A percentile compares a stretch with the other conserved stretches of the same genome.
phyloP scores from a whole-genome alignment of 2,888 invertebrate species.

The Ommatoiulus sabulosus region DNA sequence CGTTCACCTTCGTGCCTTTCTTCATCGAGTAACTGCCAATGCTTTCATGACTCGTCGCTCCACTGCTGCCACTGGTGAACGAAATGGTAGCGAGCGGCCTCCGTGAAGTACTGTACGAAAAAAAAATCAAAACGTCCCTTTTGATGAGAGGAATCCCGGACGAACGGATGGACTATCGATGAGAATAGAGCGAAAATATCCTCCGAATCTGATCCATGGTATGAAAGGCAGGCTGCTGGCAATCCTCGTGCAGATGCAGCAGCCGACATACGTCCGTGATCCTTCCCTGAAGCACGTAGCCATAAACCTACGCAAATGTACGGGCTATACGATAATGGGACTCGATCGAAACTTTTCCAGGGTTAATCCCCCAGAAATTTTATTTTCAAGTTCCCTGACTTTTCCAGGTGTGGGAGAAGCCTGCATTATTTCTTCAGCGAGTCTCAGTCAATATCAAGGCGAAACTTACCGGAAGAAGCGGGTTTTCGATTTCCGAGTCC shows the following conservation, averaged over 20 bases:
- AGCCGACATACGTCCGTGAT: slow-evolving; percentile 82
- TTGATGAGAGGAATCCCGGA: slow-evolving; percentile 85
- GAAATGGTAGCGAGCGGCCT: slow-evolving; percentile 82
- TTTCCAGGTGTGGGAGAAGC: too few relatives aligned
- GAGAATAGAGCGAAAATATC: too few relatives aligned
- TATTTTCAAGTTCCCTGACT: too few relatives aligned
- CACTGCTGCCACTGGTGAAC: slow-evolving; percentile 89
- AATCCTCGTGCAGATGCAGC: slow-evolving; percentile 79
- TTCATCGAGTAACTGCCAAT: too few relatives aligned
- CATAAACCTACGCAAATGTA: too few relatives aligned
- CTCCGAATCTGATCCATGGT: slow-evolving; percentile 81
- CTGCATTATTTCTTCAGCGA: slow-evolving; percentile 72
- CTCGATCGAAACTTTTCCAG: too few relatives aligned
- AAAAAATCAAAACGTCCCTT: neutral
- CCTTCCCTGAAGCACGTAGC: slow-evolving; percentile 85
- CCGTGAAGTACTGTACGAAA: slow-evolving; percentile 64
- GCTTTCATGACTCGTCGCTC: too few relatives aligned
- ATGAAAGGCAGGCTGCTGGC: slow-evolving; percentile 78
- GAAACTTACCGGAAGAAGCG: slow-evolving; percentile 87
- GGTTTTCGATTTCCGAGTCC: too few relatives aligned
- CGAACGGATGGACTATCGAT: too few relatives aligned
- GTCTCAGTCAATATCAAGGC: slow-evolving; percentile 84
- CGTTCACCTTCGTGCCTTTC: too few relatives aligned
- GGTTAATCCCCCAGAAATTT: slow-evolving; percentile 63
- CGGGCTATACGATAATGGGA: too few relatives aligned